Evolutionary conservation across 2,888 invertebrate species (phyloP).

Genomic region (Biston betularia): DNA sequence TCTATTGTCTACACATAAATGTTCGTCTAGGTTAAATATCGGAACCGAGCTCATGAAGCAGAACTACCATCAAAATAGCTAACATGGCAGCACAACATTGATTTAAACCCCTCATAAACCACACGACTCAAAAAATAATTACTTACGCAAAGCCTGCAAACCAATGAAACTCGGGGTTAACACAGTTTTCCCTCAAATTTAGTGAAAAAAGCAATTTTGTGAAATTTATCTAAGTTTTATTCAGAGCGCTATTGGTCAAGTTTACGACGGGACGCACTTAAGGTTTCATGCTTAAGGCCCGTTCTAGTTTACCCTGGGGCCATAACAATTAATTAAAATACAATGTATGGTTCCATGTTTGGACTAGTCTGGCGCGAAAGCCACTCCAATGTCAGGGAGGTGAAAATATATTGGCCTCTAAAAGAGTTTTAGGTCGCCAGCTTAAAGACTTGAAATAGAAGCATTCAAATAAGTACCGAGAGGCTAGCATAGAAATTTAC

Average conservation of each 20-base stretch:
- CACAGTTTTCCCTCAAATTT: constrained; percentile 53
- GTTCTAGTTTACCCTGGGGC: constrained; percentile 69
- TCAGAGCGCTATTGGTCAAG: constrained; percentile 57
- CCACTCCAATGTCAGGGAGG: constrained; percentile 53
- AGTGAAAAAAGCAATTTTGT: constrained; percentile 56
- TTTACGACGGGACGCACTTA: constrained; percentile 56
- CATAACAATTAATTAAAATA: constrained; percentile 82
- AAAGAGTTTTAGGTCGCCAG: constrained; percentile 31
- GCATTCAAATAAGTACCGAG: not conserved
- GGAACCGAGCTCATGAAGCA: too few species aligned
- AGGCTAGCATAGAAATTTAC: too few species aligned
- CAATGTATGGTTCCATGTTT: constrained; percentile 66
- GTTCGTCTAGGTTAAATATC: too few species aligned
- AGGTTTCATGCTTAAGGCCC: constrained; percentile 71
- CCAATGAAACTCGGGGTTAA: constrained; percentile 47
- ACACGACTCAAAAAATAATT: constrained; percentile 31
- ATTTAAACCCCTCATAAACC: constrained; percentile 16
- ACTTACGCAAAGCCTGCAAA: constrained; percentile 28
- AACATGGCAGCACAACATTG: too few species aligned
- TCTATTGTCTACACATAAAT: too few species aligned
- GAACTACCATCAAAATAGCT: too few species aligned
- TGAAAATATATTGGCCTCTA: constrained; percentile 41
- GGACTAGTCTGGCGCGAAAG: constrained; percentile 47
- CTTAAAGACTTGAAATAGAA: not conserved
- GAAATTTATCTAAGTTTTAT: constrained; percentile 64